Evolutionary conservation across 2,113 vertebrate genomes (phyloP).

Genomic region (Amphilophus citrinellus): DNA sequence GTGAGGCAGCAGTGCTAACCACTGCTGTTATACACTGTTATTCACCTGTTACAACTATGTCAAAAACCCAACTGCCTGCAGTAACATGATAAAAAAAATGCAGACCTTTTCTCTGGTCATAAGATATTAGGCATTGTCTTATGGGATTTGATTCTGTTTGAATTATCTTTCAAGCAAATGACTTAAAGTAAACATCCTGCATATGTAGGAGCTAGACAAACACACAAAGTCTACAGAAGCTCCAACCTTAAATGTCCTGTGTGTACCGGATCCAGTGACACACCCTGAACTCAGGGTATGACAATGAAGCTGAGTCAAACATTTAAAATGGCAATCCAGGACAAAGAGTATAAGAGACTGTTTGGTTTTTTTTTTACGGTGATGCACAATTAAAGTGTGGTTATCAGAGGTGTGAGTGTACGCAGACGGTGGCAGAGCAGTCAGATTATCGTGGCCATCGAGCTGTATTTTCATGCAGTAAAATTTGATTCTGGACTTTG

Average conservation of each 20-base stretch:
- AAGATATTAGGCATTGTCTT: background rate
- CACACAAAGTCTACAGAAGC: background rate
- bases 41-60: background rate
- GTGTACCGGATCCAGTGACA: conserved; percentile 53
- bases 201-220: background rate
- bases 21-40: background rate
- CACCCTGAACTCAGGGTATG: conserved; percentile 34
- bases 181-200: conserved; percentile 35
- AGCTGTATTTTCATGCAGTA: conserved; percentile 12
- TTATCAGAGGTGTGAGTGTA: background rate
- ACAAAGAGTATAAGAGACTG: background rate
- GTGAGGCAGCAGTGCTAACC: too few relatives aligned
- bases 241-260: conserved; percentile 51
- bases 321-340: background rate
- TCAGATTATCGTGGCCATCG: background rate
- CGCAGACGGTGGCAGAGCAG: background rate
- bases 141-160: too few relatives aligned
- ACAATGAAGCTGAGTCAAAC: background rate
- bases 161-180: background rate
- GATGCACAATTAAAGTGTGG: background rate
- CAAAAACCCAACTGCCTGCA: background rate
- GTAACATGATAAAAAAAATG: background rate
- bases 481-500: conserved; percentile 11
- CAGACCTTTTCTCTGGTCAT: background rate
- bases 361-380: background rate